Conservation (phyloP, 2,797 vertebrate species). For the Champsocephalus esox region DNA sequence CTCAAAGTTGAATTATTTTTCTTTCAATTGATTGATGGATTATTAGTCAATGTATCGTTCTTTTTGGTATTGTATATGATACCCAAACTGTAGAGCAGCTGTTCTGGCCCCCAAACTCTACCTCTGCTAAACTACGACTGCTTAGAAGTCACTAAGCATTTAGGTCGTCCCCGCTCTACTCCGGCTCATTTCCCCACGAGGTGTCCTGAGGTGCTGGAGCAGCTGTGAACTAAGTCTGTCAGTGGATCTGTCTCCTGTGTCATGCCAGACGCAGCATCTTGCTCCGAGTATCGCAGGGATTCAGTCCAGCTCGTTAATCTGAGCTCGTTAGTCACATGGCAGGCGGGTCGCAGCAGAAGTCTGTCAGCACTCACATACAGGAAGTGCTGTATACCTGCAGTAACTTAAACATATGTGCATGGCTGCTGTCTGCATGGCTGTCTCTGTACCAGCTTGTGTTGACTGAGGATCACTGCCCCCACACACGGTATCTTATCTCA, state of each 20-base stretch:
- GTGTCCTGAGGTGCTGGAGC: conserved; percentile 59
- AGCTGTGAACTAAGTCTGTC: conserved; percentile 70
- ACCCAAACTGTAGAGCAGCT: conserved; percentile 27
- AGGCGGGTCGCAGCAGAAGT: conserved; percentile 34
- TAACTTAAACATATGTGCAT: background rate
- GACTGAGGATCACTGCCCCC: conserved; percentile 45
- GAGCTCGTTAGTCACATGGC: conserved; percentile 76
- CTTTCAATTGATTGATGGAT: no score
- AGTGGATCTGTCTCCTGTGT: conserved; percentile 59
- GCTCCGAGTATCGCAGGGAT: conserved; percentile 61
- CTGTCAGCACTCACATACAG: conserved; percentile 22
- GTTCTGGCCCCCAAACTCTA: conserved; percentile 17
- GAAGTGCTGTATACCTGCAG: conserved; percentile 3
- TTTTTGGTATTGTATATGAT: conserved; percentile 1
- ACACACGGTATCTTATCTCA: conserved; percentile 55
- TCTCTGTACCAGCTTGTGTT: conserved; percentile 37
- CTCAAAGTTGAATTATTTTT: no score
- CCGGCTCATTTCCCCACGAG: conserved; percentile 40
- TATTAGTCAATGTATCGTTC: no score
- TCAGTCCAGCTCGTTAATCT: conserved; percentile 76
- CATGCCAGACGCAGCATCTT: conserved; percentile 67
- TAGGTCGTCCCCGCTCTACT: conserved; percentile 40
- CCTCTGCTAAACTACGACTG: conserved; percentile 38
- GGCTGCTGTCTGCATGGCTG: conserved; percentile 25
- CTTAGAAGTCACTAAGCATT: conserved; percentile 52